Conservation (phyloP, 2,888 invertebrate species). For the Steinernema carpocapsae region DNA sequence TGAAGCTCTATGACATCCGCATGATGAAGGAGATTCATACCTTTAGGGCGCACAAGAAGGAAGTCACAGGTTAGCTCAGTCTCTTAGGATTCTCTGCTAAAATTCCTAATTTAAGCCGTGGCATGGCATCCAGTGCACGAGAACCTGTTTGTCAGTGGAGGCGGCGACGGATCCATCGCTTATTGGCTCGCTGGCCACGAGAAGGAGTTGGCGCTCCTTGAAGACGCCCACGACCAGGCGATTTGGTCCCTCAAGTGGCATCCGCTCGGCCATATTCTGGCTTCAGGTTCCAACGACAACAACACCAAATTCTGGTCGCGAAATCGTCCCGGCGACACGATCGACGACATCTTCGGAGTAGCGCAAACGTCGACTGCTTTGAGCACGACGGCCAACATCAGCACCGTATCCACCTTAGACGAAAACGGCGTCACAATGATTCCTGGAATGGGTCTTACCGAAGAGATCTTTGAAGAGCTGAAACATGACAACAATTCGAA, state of each 20-base stretch:
- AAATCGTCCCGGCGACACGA: conserved; percentile 94
- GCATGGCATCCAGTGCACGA: conserved; percentile 99
- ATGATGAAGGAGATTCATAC: conserved; percentile 94
- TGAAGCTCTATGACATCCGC: conserved; percentile 95
- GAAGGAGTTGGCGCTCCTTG: conserved; percentile 85
- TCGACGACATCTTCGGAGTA: conserved; percentile 92
- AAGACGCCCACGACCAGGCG: conserved; percentile 88
- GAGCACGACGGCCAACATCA: neutral
- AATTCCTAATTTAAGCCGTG: conserved; percentile 69
- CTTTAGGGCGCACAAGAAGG: conserved; percentile 98
- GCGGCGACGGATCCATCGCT: conserved; percentile 95
- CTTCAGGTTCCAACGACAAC: conserved; percentile 92
- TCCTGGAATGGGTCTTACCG: conserved; percentile 87
- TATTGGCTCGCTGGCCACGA: conserved; percentile 93
- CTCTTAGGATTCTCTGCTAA: too few relatives aligned
- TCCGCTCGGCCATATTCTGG: conserved; percentile 95
- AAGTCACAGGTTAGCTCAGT: conserved; percentile 76
- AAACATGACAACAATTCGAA: conserved; percentile 71
- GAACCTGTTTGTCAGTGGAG: conserved; percentile 93
- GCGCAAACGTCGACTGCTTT: neutral
- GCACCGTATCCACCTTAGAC: neutral
- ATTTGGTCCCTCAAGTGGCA: conserved; percentile 99
- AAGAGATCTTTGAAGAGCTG: conserved; percentile 79
- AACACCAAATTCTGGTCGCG: conserved; percentile 98
- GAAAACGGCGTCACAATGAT: conserved; percentile 73